phyloP scores from a whole-genome alignment of 2,888 invertebrate species.

The Eupithecia subfuscata region DNA sequence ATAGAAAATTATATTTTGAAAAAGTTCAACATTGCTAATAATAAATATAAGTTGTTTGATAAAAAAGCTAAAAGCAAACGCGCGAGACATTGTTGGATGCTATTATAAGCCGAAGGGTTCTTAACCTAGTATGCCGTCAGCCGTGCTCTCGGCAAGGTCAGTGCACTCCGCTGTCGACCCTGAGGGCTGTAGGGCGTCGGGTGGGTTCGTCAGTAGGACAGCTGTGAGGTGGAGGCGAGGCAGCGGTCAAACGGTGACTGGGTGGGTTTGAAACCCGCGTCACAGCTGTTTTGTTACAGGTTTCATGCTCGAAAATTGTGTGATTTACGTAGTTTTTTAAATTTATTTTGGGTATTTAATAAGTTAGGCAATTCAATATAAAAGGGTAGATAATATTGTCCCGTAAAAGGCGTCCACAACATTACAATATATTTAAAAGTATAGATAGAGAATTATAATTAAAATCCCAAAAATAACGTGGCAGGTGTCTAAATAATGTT shows the following conservation, averaged over 20 bases:
- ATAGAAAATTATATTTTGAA: too few relatives aligned
- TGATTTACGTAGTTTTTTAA: background rate
- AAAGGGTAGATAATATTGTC: background rate
- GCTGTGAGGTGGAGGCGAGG: conserved; percentile 7
- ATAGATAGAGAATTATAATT: background rate
- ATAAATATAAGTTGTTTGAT: background rate
- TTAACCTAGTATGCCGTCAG: conserved; percentile 4
- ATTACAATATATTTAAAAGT: background rate
- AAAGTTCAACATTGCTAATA: too few relatives aligned
- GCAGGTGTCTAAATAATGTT: background rate
- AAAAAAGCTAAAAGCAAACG: background rate
- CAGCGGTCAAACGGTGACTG: conserved; percentile 12
- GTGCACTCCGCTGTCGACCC: conserved; percentile 9
- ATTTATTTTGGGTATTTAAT: background rate
- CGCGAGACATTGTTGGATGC: background rate
- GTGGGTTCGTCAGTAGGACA: background rate
- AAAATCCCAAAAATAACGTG: background rate
- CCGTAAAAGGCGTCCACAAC: background rate
- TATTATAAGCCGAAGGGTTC: conserved; percentile 8
- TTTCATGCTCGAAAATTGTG: background rate
- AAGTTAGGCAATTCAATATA: background rate
- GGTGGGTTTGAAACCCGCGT: background rate
- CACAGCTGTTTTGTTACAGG: background rate
- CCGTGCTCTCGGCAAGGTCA: conserved; percentile 8
- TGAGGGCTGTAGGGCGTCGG: background rate